Evolutionary conservation across 2,888 invertebrate species (phyloP).

Genomic region (Aporophyla nigra): DNA sequence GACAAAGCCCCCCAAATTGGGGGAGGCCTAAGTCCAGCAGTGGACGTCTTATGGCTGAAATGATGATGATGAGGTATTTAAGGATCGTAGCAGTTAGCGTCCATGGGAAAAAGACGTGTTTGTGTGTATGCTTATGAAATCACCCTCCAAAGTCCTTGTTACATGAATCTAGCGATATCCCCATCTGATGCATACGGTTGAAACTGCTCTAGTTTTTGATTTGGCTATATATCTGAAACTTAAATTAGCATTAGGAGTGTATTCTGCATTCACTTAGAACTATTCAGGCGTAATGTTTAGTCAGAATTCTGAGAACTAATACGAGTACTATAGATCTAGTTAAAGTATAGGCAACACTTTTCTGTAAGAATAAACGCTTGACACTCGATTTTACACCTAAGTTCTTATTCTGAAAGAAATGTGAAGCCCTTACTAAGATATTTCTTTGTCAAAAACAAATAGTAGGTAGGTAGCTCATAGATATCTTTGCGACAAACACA

Average conservation of each 20-base stretch:
- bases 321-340: background rate
- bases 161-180: slow-evolving; percentile 29
- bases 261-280: background rate
- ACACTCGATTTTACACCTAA: background rate
- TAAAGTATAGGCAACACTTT: background rate
- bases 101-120: too few species aligned
- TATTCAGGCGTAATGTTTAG: background rate
- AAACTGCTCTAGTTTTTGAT: slow-evolving; percentile 20
- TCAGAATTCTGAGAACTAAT: background rate
- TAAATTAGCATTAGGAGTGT: background rate
- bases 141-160: too few species aligned
- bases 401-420: background rate
- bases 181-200: too few species aligned
- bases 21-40: too few species aligned
- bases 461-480: background rate
- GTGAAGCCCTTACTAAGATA: background rate
- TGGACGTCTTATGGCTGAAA: too few species aligned
- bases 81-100: too few species aligned
- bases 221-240: slow-evolving; percentile 32
- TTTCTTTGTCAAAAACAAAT: background rate
- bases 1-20: too few species aligned
- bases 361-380: background rate
- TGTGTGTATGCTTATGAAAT: too few species aligned
- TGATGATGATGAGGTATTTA: too few species aligned
- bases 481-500: background rate